Percentiles rank a stretch among this genome's conserved stretches.
phyloP scores from a whole-genome alignment of 1,140 invertebrate species.

The Agrypnia vestita region DNA sequence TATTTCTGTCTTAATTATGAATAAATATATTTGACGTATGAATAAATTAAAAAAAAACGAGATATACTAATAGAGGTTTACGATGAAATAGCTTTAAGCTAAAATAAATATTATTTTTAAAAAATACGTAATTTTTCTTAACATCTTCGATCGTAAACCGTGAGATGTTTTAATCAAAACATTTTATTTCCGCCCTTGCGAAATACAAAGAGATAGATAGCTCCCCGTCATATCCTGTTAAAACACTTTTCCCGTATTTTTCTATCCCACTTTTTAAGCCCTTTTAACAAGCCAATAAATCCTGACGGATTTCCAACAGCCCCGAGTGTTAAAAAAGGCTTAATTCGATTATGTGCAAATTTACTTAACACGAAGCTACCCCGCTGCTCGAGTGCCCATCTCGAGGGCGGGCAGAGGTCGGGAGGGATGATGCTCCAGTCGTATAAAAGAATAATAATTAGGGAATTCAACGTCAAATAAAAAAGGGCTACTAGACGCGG shows the following conservation, averaged over 20 bases:
- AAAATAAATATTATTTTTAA: too few relatives aligned
- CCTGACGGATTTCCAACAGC: slow-evolving; percentile 60
- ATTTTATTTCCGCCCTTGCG: slow-evolving; percentile 1
- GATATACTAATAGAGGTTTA: too few relatives aligned
- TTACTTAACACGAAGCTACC: slow-evolving; percentile 59
- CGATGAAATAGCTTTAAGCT: too few relatives aligned
- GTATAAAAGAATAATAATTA: slow-evolving; percentile 61
- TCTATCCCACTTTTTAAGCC: slow-evolving; percentile 59
- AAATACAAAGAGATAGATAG: slow-evolving; percentile 39
- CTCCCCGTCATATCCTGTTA: slow-evolving; percentile 44
- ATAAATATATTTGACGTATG: too few relatives aligned
- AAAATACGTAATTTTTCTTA: too few relatives aligned
- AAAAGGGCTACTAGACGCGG: slow-evolving; percentile 43
- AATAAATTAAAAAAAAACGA: too few relatives aligned
- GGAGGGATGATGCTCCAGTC: slow-evolving; percentile 48
- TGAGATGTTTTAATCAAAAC: neutral
- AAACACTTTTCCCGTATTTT: slow-evolving; percentile 48
- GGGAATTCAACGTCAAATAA: slow-evolving; percentile 46
- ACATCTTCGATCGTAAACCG: too few relatives aligned
- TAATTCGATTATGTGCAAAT: slow-evolving; percentile 63
- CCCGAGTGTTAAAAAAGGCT: slow-evolving; percentile 61
- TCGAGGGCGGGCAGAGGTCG: slow-evolving; percentile 6
- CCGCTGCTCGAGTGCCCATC: slow-evolving; percentile 40
- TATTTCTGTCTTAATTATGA: too few relatives aligned
- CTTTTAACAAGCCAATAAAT: slow-evolving; percentile 62